Conservation (phyloP, 2,888 invertebrate genomes). For the Adelognathus sp. region DNA sequence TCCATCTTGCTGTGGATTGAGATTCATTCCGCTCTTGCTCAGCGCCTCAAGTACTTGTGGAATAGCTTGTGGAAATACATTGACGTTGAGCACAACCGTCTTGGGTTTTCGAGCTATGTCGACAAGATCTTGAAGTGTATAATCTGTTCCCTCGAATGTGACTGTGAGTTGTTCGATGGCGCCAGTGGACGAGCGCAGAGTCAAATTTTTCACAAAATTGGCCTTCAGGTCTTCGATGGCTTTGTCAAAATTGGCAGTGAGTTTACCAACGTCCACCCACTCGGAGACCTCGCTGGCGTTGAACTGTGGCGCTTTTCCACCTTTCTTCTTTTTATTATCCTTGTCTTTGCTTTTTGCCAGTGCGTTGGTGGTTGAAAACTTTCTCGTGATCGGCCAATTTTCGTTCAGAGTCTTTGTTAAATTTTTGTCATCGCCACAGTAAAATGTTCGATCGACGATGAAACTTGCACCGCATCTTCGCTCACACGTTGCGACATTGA, state of each 20-base stretch:
- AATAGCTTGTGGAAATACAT: slow-evolving; percentile 93
- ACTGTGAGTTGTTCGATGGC: slow-evolving; percentile 90
- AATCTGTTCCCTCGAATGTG: slow-evolving; percentile 89
- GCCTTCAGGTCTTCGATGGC: slow-evolving; percentile 88
- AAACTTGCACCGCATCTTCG: not conserved
- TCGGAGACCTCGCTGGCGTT: slow-evolving; percentile 88
- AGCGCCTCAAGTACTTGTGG: slow-evolving; percentile 90
- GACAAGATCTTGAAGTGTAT: slow-evolving; percentile 93
- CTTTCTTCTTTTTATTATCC: slow-evolving; percentile 73
- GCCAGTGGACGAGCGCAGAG: slow-evolving; percentile 90
- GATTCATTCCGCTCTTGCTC: slow-evolving; percentile 91
- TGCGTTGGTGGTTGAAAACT: slow-evolving; percentile 27
- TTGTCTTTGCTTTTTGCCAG: slow-evolving; percentile 68
- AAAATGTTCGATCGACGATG: not conserved
- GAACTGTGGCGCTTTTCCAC: slow-evolving; percentile 84
- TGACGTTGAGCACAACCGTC: slow-evolving; percentile 91
- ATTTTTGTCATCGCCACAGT: not conserved
- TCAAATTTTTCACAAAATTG: slow-evolving; percentile 90
- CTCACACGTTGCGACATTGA: not conserved
- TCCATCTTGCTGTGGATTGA: slow-evolving; percentile 97
- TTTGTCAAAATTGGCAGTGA: slow-evolving; percentile 86
- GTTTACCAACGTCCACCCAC: slow-evolving; percentile 86
- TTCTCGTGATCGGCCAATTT: too few relatives aligned
- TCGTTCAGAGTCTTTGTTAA: not conserved
- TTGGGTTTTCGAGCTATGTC: slow-evolving; percentile 94